Conservation (phyloP, 2,888 invertebrate species). For the Cataglyphis cursor region DNA sequence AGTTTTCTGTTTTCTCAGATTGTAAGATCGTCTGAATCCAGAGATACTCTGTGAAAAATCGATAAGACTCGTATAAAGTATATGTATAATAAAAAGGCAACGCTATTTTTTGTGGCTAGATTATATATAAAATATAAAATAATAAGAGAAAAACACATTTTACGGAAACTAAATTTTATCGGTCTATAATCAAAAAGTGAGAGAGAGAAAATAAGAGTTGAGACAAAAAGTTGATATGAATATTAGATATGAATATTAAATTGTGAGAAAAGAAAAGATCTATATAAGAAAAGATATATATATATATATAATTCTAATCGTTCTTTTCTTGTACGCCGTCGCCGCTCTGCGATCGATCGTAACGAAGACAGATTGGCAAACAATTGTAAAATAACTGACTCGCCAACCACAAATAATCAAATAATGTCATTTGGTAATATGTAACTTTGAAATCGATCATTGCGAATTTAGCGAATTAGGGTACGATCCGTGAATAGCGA, state of each 20-base stretch:
- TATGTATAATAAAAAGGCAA: conserved; percentile 59
- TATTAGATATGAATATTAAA: conserved; percentile 27
- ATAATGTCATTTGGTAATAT: neutral
- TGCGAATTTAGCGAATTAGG: conserved; percentile 7
- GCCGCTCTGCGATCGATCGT: conserved; percentile 34
- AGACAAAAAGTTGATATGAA: conserved; percentile 25
- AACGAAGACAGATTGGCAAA: neutral
- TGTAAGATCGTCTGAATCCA: neutral
- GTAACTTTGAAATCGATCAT: neutral
- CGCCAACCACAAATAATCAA: neutral
- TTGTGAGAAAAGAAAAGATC: conserved; percentile 28
- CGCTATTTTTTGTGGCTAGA: conserved; percentile 61
- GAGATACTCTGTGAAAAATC: conserved; percentile 34
- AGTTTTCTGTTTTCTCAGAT: conserved; percentile 23
- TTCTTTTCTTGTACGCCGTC: conserved; percentile 22
- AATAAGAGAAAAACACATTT: conserved; percentile 16
- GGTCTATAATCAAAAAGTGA: conserved; percentile 24
- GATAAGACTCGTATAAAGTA: conserved; percentile 47
- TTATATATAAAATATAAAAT: conserved; percentile 48
- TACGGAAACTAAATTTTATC: conserved; percentile 33
- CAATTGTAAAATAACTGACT: neutral
- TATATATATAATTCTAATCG: conserved; percentile 25
- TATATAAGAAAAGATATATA: neutral
- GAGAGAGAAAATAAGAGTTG: neutral
- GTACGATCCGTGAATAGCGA: neutral